Base-by-base conservation (phyloP, 2,888 invertebrate genomes). In the Drosophila trichaetosa region DNA sequence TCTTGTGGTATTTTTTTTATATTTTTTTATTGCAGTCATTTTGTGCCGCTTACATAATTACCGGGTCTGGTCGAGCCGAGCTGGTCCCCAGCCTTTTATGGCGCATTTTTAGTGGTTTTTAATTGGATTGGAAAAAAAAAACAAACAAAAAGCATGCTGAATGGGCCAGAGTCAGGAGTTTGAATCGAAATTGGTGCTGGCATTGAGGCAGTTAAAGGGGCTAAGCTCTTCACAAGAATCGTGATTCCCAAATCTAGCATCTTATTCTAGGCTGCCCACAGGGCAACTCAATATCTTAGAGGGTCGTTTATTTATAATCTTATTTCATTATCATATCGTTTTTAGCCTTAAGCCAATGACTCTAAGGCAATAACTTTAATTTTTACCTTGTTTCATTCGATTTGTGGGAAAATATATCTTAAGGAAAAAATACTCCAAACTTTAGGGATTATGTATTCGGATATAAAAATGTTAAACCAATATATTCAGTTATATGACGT, bases 11-110 rank as follows among this genome's bases (percentile, higher is more conserved):
- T 66, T 60, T 66, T 73, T 67, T 73, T 34, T 63, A 60, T 57
- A 46, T 59, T 40, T 65, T 69, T 66, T 67, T 63, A 73, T 84
- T 82, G 67, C 82, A 60, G 65, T 36, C 76, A 21, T 67, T 61
- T 63, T 63, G 67, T 8, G 72, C 53, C 33, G 73, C 73, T 83
- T 83, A 83, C 73, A 83, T 88, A 83, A 83, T 86, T 88, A 80
- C 80, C 73, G 63, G 62, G 72, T 49, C 78, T 64, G 65, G 54
- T 57, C 73, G 59, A 58, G 65, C 36, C 61, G n/a, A 63, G 31
- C 49, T 46, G 27, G 52, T 51, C 58, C 8, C 42, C 46, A 42
- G 75, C 75, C 79, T 74, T 78, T 78, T 79, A 75, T 70, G 64
- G 74, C 52, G n/a, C 29, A 58, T 58, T 79, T 77, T 77, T 74